Evolutionary conservation across 2,113 vertebrate genomes (phyloP), one percentile per base, ranked within the genome.

Genomic region (Tor tambroides): DNA sequence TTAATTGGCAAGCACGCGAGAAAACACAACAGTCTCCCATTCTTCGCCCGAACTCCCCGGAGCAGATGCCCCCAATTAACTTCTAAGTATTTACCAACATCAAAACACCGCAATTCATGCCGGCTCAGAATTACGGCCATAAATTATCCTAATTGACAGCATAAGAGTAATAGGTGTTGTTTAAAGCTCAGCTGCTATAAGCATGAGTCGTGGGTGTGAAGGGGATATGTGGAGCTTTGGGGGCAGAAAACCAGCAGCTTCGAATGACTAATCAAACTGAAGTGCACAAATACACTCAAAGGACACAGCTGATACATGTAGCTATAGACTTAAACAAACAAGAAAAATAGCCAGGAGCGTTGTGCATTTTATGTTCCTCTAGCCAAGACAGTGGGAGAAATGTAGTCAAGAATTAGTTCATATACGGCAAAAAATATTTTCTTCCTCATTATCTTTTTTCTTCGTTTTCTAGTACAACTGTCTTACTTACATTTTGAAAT

Each of bases 121-220:
- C 46, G 65, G 85, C 79, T 79, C 85, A 89, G 85, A 88, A 89
- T 88, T 88, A 91, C 85, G 23, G 85, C 90, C 81, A 89, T 91
- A 89, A 88, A 91, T 89, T 91, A 91, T 86, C 88, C 87, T 85
- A 91, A 91, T 88, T 91, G 90, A 91, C 90, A 91, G 85, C 75
- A 72, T 89, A 89, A 89, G 90, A 91, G 85, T 89, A 91, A 89
- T 89, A 87, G 90, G 85, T 86, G 86, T 85, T 87, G 90, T 86
- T 91, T 87, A 88, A 87, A 87, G 87, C 85, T 76, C 88, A 85
- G 85, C 78, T 26, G 32, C 79, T 41, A 63, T 59, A 81, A 87
- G 46, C 46, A 49, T 4, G 83, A 83, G 69, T 87, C 65, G 80
- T 87, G 84, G 78, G 71, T 63, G 65, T 72, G 65, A 56, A 59